Evolutionary conservation across 2,113 vertebrate genomes (phyloP).

Genomic region (Phalacrocorax carbo): DNA sequence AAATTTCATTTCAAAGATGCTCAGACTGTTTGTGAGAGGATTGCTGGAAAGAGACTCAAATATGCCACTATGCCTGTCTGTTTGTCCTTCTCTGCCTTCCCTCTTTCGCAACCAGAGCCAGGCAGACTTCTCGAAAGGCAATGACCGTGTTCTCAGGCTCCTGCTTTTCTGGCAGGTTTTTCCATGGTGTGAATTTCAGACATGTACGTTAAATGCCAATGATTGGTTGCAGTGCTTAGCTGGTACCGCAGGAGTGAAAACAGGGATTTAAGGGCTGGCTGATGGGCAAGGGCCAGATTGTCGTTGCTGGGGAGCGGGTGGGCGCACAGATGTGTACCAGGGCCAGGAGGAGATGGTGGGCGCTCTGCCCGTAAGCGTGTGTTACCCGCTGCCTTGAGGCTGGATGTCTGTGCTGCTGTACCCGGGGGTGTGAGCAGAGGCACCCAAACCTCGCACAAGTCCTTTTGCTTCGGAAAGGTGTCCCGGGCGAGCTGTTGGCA

Average conservation of each 20-base stretch:
- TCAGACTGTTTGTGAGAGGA: conserved; percentile 57
- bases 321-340: fast-evolving
- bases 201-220: not conserved
- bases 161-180: not conserved
- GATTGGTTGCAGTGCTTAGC: not conserved
- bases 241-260: not conserved
- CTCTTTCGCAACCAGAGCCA: not conserved
- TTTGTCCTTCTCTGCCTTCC: not conserved
- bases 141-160: not conserved
- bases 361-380: not conserved
- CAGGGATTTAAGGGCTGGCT: not conserved
- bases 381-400: not conserved
- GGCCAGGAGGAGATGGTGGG: not conserved
- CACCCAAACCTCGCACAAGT: not conserved
- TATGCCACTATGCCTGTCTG: not conserved
- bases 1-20: conserved; percentile 69
- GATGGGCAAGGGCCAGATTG: not conserved
- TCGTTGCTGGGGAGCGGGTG: not conserved
- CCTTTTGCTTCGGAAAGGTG: not conserved
- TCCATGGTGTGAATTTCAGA: not conserved
- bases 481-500: not conserved
- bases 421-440: not conserved
- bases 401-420: not conserved
- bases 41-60: not conserved
- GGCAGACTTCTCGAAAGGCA: not conserved